A percentile compares a stretch with the other conserved stretches of the same genome.
Evolutionary conservation across 2,888 invertebrate species (phyloP).

Genomic region (Drosophila nr. medialis): DNA sequence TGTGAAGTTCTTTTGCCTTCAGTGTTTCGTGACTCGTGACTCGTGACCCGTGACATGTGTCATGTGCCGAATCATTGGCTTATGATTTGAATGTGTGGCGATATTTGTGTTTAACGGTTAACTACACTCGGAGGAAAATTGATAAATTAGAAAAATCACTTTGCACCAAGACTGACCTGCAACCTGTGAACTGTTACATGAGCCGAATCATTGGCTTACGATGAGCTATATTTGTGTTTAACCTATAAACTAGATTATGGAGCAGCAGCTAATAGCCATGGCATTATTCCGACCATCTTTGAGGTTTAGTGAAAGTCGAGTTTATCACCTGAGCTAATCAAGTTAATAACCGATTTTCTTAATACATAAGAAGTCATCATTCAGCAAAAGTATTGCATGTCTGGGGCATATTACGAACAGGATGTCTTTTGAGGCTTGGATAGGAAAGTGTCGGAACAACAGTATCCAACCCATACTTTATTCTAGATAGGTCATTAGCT

Average conservation of each 20-base stretch:
- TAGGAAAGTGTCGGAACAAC: slow-evolving; percentile 67
- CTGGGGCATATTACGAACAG: slow-evolving; percentile 56
- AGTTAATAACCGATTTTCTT: slow-evolving; percentile 49
- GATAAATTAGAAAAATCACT: background rate
- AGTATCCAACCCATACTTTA: slow-evolving; percentile 17
- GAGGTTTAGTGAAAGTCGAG: slow-evolving; percentile 65
- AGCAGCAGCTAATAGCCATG: slow-evolving; percentile 49
- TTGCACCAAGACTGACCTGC: slow-evolving; percentile 25
- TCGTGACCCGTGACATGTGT: slow-evolving; percentile 18
- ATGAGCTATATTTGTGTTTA: slow-evolving; percentile 27
- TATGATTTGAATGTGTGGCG: background rate
- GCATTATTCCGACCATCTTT: slow-evolving; percentile 43
- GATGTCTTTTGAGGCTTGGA: slow-evolving; percentile 61
- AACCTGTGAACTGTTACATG: slow-evolving; percentile 12
- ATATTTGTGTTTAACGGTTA: slow-evolving; percentile 3
- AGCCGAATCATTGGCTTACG: slow-evolving; percentile 34
- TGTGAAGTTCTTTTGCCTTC: background rate
- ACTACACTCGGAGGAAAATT: background rate
- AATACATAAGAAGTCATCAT: slow-evolving; percentile 41
- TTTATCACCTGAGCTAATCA: slow-evolving; percentile 62
- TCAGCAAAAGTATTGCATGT: slow-evolving; percentile 60
- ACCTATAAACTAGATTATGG: slow-evolving; percentile 56
- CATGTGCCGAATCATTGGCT: background rate
- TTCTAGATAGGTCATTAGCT: slow-evolving; percentile 54
- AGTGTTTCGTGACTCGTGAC: slow-evolving; percentile 27